Base-by-base conservation (phyloP, 2,113 vertebrate genomes). In the Calyptommatus sinebrachiatus region DNA sequence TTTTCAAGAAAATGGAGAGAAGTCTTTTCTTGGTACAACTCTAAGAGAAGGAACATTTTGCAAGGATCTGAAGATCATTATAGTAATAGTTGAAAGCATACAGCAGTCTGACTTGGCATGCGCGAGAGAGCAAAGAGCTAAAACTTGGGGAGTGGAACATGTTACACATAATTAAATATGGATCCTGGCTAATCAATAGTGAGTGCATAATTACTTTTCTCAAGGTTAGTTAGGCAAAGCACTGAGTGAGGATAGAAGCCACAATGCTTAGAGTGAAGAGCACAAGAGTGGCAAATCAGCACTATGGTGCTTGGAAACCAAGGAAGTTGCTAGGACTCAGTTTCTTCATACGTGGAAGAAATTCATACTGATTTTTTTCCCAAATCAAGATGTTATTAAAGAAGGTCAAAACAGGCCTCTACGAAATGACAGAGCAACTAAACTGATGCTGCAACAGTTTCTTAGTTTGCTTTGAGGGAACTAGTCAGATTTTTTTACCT, bases 121-220 rank as follows among this genome's bases (percentile, higher is more conserved):
- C 80, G 14, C 73, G 76, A 57, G 77, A 85, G 86, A 92, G 79
- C 45, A 80, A 85, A 86, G 66, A 86, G 76, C 73, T 86, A 68
- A 71, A 94, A 88, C 71, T 87, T 90, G 83, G 76, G 84, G 79
- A 85, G 84, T 84, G 63, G 76, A 92, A 90, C 89, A 88, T 35
- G 67, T 83, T 92, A 81, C 53, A 81, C 75, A 57, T 92, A 91
- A 93, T 94, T 92, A 91, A 92, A 88, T 93, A 92, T 88, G 79
- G 85, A 92, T 89, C 74, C 79, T 85, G 84, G 79, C 41, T 88
- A 94, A 94, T 94, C 91, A 88, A 93, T 89, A 91, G 60, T 67
- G 74, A 93, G 82, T 46, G 48, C 77, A 83, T 88, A 91, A 91
- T 91, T 89, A 91, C 2, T 48, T 89, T 93, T 89, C 86, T 90